These are phyloP conservation scores for Linnaemya tessellans DNA, from an alignment of 2,888 invertebrate species.

Conservation along the genomic window DNA sequence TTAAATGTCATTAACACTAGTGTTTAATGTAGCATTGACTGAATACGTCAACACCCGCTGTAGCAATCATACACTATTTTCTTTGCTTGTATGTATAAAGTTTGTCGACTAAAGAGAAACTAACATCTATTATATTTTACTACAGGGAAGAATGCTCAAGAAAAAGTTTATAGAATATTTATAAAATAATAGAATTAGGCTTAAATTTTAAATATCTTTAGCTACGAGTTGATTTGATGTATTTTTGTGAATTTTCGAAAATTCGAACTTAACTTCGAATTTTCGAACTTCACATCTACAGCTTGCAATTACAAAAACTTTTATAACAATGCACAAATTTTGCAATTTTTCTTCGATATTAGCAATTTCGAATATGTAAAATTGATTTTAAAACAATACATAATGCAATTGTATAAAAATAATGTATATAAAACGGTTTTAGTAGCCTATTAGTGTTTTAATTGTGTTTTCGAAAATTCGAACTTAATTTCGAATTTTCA, in stretches of 20 bases:
- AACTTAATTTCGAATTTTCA: conserved; percentile 4
- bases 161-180: neutral
- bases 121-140: neutral
- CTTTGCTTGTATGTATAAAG: neutral
- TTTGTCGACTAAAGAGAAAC: conserved; percentile 2
- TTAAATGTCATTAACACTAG: conserved; percentile 69
- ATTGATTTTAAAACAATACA: too few species aligned
- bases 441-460: too few species aligned
- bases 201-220: neutral
- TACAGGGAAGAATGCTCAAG: conserved; percentile 1
- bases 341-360: too few species aligned
- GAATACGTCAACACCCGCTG: conserved; percentile 46
- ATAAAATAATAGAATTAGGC: neutral
- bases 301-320: too few species aligned
- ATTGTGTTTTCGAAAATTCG: neutral
- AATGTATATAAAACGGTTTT: too few species aligned
- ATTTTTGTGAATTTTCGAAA: too few species aligned
- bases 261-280: too few species aligned
- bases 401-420: too few species aligned
- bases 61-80: conserved; percentile 18
- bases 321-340: too few species aligned
- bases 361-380: too few species aligned
- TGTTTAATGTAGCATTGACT: conserved; percentile 50
- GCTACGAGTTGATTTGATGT: neutral
- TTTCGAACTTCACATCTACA: too few species aligned